Conservation (phyloP, 2,888 invertebrate genomes). For the Drosophila sordidapex region DNA sequence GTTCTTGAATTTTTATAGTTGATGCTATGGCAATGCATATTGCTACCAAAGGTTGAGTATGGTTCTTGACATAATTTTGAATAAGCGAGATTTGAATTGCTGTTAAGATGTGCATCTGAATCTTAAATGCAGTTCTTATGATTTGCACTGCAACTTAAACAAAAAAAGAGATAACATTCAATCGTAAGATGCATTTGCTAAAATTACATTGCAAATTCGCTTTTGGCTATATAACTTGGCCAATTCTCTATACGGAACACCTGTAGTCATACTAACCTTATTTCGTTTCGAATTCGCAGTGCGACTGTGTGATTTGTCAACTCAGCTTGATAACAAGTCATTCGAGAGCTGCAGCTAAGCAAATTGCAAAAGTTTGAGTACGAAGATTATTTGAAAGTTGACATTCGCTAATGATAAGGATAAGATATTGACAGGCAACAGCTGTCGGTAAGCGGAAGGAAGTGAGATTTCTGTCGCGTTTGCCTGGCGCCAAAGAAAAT, state of each 20-base stretch:
- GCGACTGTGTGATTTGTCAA: background rate
- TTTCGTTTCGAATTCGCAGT: background rate
- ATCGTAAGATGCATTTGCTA: background rate
- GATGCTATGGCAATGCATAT: background rate
- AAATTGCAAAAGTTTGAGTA: constrained; percentile 17
- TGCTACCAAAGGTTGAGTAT: background rate
- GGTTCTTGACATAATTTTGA: background rate
- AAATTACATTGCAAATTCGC: background rate
- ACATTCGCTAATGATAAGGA: constrained; percentile 73
- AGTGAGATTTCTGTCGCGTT: constrained; percentile 38
- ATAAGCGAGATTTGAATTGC: background rate
- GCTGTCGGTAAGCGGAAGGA: constrained; percentile 61
- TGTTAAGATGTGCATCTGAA: background rate
- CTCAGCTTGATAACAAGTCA: constrained; percentile 37
- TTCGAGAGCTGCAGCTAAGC: constrained; percentile 17
- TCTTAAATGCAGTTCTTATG: background rate
- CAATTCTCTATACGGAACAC: background rate
- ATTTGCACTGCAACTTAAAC: background rate
- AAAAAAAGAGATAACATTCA: background rate
- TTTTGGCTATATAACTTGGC: background rate
- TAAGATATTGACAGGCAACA: constrained; percentile 66
- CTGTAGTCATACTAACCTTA: background rate
- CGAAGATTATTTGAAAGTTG: constrained; percentile 67
- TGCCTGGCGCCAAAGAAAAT: constrained; percentile 50
- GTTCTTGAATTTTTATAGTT: background rate